Evolutionary conservation across 2,888 invertebrate species (phyloP), one percentile per base, ranked within the genome.

Genomic region (Elgonia sp.): DNA sequence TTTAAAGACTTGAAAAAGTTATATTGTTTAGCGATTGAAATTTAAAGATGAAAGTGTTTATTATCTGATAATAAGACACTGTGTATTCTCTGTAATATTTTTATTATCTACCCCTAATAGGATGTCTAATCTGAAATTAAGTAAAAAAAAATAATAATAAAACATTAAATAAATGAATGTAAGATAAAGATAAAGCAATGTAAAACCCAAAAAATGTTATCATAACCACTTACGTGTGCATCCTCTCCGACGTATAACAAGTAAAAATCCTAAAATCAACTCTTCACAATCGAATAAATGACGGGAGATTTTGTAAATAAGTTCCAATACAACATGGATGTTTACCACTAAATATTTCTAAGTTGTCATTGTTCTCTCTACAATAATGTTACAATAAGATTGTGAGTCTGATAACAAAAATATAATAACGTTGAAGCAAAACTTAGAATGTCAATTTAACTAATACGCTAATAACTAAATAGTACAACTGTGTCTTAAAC

Each of bases 371-470:
- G 70, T 86, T 82, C 73, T 73, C 77, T 79, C 80, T 50, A 60
- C 40, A 60, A 73, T 67, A 62, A 65, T 65, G 62, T 69, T 77
- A 86, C 82, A 82, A 72, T 82, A 86, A 82, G 53, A 77, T 65
- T 29, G 86, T 70, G 60, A 82, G 82, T 86, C 86, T 77, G 82
- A 86, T 46, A 81, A 65, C 57, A 29, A 57, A 29, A 16, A 55
- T 75, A 81, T 80, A 86, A 8, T 40, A 60, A 69, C 60, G 79
- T 79, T 76, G 70, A 77, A 60, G 18, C 69, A 76, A 7, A 60
- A 70, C 42, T 80, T 82, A 86, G 86, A 77, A 86, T 82, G 86
- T 86, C 82, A 86, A 86, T 86, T 86, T 82, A 86, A 82, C 29
- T 60, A 76, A 75, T 76, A 70, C 75, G 50, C 62, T 65, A 76